These are phyloP conservation scores for Aurelia coerulea DNA, from an alignment of 30 jellyfish, hydroid and myxozoan species.

Conservation along the genomic window DNA sequence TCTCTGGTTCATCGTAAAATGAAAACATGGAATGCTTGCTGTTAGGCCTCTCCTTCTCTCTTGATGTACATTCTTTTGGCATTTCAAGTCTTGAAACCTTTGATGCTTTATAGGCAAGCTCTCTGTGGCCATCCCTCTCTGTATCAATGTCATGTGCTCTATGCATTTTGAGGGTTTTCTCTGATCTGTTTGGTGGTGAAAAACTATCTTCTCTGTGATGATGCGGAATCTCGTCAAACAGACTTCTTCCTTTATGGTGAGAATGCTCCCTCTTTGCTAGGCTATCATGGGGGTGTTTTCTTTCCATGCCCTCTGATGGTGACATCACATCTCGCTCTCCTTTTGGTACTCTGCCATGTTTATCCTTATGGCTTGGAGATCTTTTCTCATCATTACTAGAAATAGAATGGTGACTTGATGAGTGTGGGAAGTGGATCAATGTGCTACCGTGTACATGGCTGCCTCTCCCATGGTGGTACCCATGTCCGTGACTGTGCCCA, in stretches of 20 bases:
- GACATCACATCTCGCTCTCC: conserved; percentile 1
- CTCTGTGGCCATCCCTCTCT: conserved; percentile 9
- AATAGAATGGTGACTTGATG: conserved; percentile 62
- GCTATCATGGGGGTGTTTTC: background rate
- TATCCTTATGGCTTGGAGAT: conserved; percentile 43
- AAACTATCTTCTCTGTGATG: conserved; percentile 19
- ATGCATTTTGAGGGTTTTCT: background rate
- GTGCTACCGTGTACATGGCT: conserved; percentile 63
- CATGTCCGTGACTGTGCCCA: conserved; percentile 36
- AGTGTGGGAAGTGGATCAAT: conserved; percentile 82
- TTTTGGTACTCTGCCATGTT: background rate
- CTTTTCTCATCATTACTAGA: conserved; percentile 40
- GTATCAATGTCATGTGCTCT: background rate
- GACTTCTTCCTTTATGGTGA: background rate
- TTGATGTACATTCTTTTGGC: background rate
- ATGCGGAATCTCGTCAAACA: background rate
- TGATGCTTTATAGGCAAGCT: background rate
- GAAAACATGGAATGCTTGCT: background rate
- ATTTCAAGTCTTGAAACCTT: background rate
- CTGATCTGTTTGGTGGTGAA: conserved; percentile 6
- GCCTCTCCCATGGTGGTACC: conserved; percentile 48
- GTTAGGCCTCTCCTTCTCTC: background rate
- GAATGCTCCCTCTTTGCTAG: background rate
- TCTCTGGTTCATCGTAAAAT: background rate
- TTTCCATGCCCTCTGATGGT: background rate